A percentile compares a stretch with the other conserved stretches of the same genome.
phyloP scores from a whole-genome alignment of 2,797 vertebrate species.

The Orestias chungarensis region DNA sequence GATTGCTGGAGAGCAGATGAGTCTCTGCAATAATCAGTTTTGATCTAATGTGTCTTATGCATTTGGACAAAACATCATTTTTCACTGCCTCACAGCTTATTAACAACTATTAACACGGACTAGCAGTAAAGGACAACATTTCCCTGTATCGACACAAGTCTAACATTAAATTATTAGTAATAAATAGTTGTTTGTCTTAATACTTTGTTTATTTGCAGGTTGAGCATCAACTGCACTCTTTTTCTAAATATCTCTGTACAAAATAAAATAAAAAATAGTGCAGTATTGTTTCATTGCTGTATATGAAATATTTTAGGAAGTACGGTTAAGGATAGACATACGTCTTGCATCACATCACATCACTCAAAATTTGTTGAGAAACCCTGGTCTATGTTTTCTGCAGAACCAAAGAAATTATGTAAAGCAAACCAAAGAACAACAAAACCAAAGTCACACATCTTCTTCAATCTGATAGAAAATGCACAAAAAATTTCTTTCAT shows the following conservation, averaged over 20 bases:
- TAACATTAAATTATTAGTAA: no score
- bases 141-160: no score
- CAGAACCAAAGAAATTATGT: background rate
- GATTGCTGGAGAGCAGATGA: constrained; percentile 27
- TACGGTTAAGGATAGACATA: background rate
- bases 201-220: no score
- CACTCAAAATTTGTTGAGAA: background rate
- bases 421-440: background rate
- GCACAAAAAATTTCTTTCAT: no score
- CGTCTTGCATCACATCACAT: no score
- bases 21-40: constrained; percentile 39
- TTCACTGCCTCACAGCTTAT: constrained; percentile 18
- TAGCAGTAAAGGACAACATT: constrained; percentile 9
- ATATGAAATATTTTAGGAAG: background rate
- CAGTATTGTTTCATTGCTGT: background rate
- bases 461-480: no score
- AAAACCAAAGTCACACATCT: background rate
- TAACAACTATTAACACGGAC: constrained; percentile 16
- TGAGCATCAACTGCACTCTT: no score
- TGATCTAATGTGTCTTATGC: constrained; percentile 43
- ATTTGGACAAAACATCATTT: constrained; percentile 35
- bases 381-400: background rate
- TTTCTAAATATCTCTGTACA: no score
- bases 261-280: no score
- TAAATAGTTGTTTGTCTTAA: no score